phyloP scores from a whole-genome alignment of 2,113 vertebrate genomes.

The Pagrus major region DNA sequence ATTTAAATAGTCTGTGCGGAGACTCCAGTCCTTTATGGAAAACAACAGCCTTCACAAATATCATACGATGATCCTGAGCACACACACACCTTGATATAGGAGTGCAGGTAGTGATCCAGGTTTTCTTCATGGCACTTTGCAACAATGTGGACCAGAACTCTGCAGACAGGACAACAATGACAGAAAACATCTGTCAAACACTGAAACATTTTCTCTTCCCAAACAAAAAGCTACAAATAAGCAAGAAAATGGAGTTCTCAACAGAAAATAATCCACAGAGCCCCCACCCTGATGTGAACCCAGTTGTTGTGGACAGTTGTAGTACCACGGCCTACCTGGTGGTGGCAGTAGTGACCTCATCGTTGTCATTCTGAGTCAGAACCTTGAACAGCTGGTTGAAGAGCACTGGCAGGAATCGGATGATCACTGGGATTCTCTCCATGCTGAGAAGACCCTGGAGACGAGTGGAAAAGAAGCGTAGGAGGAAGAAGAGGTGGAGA shows the following conservation, averaged over 20 bases:
- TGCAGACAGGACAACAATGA: slow-evolving; percentile 70
- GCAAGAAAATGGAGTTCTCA: background rate
- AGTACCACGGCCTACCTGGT: slow-evolving; percentile 88
- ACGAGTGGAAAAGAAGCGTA: slow-evolving; percentile 7
- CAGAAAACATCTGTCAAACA: background rate
- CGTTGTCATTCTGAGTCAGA: slow-evolving; percentile 91
- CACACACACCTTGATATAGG: slow-evolving; percentile 87
- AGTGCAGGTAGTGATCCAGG: slow-evolving; percentile 90
- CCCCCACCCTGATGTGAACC: background rate
- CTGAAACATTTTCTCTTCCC: background rate
- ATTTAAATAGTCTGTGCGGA: slow-evolving; percentile 35
- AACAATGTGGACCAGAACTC: slow-evolving; percentile 94
- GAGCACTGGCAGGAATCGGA: slow-evolving; percentile 95
- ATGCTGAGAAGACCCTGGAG: slow-evolving; percentile 93
- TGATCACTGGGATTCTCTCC: slow-evolving; percentile 94
- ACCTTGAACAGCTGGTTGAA: slow-evolving; percentile 97
- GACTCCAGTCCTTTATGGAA: slow-evolving; percentile 31
- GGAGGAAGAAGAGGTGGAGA: background rate
- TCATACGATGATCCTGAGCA: slow-evolving; percentile 11
- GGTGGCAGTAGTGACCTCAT: slow-evolving; percentile 90
- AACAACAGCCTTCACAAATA: slow-evolving; percentile 25
- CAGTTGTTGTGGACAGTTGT: background rate
- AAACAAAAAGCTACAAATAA: background rate
- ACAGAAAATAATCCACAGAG: background rate
- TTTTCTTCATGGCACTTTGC: slow-evolving; percentile 96